Percentiles rank a stretch among this genome's conserved stretches.
Conservation (phyloP, 2,888 invertebrate genomes). For the Cryptocephalus primarius region DNA sequence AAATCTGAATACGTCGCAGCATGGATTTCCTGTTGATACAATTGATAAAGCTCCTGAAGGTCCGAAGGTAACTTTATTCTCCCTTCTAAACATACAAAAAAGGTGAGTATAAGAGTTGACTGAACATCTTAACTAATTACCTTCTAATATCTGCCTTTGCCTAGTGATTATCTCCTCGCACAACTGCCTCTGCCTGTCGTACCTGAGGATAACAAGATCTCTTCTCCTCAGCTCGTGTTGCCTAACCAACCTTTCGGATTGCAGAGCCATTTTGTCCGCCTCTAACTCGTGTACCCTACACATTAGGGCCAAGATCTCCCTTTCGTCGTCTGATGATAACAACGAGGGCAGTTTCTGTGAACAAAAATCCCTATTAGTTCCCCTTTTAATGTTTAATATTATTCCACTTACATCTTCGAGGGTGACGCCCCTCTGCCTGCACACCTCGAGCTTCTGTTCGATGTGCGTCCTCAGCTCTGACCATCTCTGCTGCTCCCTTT, state of each 20-base stretch:
- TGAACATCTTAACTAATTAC: slow-evolving; percentile 35
- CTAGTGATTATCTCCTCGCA: slow-evolving; percentile 87
- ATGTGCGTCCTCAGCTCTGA: slow-evolving; percentile 64
- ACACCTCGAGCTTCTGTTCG: slow-evolving; percentile 70
- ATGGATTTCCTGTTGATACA: slow-evolving; percentile 81
- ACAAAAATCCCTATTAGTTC: not conserved
- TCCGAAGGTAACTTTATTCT: slow-evolving; percentile 62
- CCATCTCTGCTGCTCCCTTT: slow-evolving; percentile 75
- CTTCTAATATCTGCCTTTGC: slow-evolving; percentile 76
- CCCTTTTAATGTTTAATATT: not conserved
- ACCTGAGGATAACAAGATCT: slow-evolving; percentile 71
- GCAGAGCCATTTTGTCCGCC: slow-evolving; percentile 86
- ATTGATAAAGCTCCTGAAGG: slow-evolving; percentile 65
- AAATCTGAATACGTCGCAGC: slow-evolving; percentile 64
- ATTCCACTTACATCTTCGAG: slow-evolving; percentile 64
- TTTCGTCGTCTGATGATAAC: slow-evolving; percentile 79
- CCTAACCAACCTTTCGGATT: slow-evolving; percentile 74
- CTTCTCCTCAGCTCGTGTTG: slow-evolving; percentile 78
- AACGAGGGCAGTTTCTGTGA: slow-evolving; percentile 70
- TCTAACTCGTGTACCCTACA: slow-evolving; percentile 89
- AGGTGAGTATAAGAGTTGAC: not conserved
- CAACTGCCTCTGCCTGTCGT: slow-evolving; percentile 73
- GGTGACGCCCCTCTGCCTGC: slow-evolving; percentile 64
- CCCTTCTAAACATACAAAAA: slow-evolving; percentile 42
- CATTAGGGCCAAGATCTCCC: slow-evolving; percentile 77